Conservation (phyloP, 2,888 invertebrate genomes). For the Chalcis sispes region DNA sequence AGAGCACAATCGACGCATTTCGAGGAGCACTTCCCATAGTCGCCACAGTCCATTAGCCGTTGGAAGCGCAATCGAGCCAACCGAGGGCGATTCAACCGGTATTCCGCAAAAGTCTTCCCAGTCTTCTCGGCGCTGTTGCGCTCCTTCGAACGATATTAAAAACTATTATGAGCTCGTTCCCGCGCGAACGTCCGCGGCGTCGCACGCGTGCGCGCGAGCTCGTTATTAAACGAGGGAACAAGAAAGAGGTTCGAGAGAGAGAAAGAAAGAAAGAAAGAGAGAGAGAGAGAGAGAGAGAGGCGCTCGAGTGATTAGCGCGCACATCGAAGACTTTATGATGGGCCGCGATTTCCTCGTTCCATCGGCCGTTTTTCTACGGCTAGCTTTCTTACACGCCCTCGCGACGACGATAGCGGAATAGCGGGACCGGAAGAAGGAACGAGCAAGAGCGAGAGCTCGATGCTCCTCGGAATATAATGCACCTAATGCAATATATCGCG, state of each 20-base stretch:
- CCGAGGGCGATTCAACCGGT: constrained; percentile 60
- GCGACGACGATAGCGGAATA: constrained; percentile 41
- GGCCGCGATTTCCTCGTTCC: constrained; percentile 63
- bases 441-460: background rate
- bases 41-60: constrained; percentile 47
- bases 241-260: background rate
- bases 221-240: no score
- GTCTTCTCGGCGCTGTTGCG: constrained; percentile 36
- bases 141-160: constrained; percentile 55
- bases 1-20: constrained; percentile 32
- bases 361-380: constrained; percentile 56
- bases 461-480: constrained; percentile 54
- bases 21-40: constrained; percentile 43
- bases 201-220: constrained; percentile 22
- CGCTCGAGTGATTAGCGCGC: constrained; percentile 52
- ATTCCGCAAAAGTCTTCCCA: constrained; percentile 49
- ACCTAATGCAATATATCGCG: constrained; percentile 60
- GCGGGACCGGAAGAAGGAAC: constrained; percentile 44
- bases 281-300: background rate
- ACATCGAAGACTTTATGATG: constrained; percentile 61
- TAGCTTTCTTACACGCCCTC: constrained; percentile 41
- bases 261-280: background rate
- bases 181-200: constrained; percentile 23
- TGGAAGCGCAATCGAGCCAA: constrained; percentile 33
- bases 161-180: constrained; percentile 59